phyloP scores from a whole-genome alignment of 2,888 invertebrate species.

The Polymixis lichenea region DNA sequence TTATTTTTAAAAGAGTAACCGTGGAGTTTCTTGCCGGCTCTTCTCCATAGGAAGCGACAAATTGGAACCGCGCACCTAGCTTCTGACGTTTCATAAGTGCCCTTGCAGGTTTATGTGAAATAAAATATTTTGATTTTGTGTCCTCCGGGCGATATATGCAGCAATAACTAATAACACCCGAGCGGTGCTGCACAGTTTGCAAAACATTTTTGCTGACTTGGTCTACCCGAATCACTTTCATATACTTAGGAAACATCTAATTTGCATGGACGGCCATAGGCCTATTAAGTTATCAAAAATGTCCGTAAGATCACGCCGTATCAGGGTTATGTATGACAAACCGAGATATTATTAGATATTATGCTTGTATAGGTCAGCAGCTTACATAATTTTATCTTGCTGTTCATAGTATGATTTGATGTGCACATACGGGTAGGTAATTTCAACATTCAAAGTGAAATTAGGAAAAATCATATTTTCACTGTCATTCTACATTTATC shows the following conservation, averaged over 20 bases:
- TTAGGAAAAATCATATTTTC: background rate
- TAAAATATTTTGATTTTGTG: too few relatives aligned
- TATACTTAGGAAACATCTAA: background rate
- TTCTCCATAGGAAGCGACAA: too few relatives aligned
- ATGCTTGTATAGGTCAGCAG: constrained; percentile 7
- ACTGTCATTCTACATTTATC: background rate
- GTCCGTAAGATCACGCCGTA: constrained; percentile 20
- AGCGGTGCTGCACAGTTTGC: too few relatives aligned
- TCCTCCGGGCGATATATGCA: too few relatives aligned
- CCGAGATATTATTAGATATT: constrained; percentile 24
- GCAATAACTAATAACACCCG: too few relatives aligned
- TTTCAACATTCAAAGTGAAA: background rate
- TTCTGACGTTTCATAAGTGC: too few relatives aligned
- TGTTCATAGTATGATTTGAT: background rate
- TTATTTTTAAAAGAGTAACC: too few relatives aligned
- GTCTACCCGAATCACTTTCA: background rate
- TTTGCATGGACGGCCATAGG: background rate
- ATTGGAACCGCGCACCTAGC: too few relatives aligned
- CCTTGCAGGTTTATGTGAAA: too few relatives aligned
- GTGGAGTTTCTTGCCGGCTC: too few relatives aligned
- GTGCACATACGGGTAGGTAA: background rate
- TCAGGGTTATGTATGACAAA: constrained; percentile 48
- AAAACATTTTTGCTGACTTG: background rate
- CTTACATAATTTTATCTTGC: constrained; percentile 39
- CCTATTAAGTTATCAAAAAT: constrained; percentile 10